phyloP scores from a whole-genome alignment of 2,113 vertebrate genomes.

The Sturnus vulgaris region DNA sequence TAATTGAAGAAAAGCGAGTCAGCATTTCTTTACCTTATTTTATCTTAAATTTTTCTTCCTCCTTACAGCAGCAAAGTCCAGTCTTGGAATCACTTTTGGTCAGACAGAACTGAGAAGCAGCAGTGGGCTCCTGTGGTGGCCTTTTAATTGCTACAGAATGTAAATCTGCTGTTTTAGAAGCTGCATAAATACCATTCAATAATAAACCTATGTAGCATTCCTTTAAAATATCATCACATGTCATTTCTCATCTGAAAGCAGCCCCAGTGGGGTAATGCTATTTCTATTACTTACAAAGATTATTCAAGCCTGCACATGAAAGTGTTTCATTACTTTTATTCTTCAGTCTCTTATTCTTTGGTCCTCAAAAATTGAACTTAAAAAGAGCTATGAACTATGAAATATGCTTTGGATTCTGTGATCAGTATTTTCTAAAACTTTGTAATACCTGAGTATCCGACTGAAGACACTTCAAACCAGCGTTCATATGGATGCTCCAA shows the following conservation, averaged over 20 bases:
- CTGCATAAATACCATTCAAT: background rate
- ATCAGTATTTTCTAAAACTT: background rate
- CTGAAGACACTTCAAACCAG: background rate
- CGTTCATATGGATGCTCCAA: background rate
- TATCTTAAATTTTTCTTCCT: background rate
- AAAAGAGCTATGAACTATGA: background rate
- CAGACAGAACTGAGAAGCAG: background rate
- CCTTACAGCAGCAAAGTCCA: background rate
- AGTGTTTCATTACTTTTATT: background rate
- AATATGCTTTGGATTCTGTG: background rate
- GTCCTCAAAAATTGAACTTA: background rate
- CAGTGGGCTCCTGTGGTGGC: background rate
- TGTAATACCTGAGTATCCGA: background rate
- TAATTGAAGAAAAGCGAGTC: conserved; percentile 14
- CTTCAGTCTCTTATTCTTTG: background rate
- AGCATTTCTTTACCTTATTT: background rate
- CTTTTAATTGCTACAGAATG: background rate
- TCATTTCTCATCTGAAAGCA: background rate
- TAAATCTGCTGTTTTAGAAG: background rate
- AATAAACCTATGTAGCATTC: background rate
- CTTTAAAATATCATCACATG: background rate
- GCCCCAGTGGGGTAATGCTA: background rate
- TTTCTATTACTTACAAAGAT: background rate
- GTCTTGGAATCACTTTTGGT: background rate
- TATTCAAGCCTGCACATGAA: background rate